Evolutionary conservation across 2,888 invertebrate species (phyloP).

Genomic region (Baronia brevicornis): DNA sequence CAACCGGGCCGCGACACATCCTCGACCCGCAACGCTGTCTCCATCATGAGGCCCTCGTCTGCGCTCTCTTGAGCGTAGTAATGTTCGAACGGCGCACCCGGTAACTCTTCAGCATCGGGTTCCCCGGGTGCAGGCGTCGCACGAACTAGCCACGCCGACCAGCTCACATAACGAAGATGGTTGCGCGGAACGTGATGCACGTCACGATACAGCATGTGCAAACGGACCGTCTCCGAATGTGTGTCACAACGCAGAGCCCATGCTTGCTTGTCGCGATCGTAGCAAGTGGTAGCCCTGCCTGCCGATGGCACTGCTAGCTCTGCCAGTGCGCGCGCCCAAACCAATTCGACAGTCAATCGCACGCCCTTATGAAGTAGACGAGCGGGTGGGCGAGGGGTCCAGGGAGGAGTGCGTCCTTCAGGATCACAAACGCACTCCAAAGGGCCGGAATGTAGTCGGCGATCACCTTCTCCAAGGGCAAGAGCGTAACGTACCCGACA

Average conservation of each 20-base stretch:
- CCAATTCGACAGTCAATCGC: conserved; percentile 83
- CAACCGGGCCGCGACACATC: conserved; percentile 81
- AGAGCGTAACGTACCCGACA: conserved; percentile 84
- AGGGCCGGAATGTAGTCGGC: conserved; percentile 80
- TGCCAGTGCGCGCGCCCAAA: conserved; percentile 79
- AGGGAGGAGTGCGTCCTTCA: conserved; percentile 81
- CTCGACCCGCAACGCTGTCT: conserved; percentile 83
- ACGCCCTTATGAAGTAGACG: conserved; percentile 78
- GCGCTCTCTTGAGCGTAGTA: conserved; percentile 87
- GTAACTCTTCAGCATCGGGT: conserved; percentile 79
- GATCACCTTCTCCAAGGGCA: conserved; percentile 80
- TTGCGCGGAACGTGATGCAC: conserved; percentile 86
- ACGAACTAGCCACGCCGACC: conserved; percentile 81
- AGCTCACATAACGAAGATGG: conserved; percentile 81
- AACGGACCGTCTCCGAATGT: conserved; percentile 83
- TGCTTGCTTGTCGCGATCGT: conserved; percentile 87
- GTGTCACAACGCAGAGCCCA: conserved; percentile 87
- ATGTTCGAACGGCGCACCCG: conserved; percentile 84
- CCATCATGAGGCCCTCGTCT: conserved; percentile 88
- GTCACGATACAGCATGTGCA: conserved; percentile 84
- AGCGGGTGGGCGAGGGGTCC: conserved; percentile 79
- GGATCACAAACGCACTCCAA: conserved; percentile 82
- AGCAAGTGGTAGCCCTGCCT: conserved; percentile 78
- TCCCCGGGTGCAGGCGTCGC: conserved; percentile 71
- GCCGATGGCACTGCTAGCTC: conserved; percentile 73